A percentile compares a stretch with the other conserved stretches of the same genome.
Conservation (phyloP, 2,797 vertebrate species). For the Micropoecilia bifurca region DNA sequence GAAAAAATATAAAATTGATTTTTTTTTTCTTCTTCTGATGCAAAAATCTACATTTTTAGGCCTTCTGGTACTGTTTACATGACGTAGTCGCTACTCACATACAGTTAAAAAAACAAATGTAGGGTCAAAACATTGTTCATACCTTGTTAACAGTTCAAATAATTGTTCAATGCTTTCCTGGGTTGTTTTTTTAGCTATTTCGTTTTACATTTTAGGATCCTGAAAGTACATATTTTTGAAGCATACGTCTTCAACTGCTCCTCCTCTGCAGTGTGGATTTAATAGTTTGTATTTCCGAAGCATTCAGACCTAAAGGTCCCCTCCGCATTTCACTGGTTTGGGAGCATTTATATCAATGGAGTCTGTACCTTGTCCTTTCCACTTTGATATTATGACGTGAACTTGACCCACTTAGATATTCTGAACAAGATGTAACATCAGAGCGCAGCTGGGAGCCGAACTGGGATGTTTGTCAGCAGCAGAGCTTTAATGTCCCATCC, state of each 20-base stretch:
- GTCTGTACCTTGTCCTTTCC: slow-evolving; percentile 4
- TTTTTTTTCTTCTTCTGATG: neutral
- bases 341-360: slow-evolving; percentile 31
- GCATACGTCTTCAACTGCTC: neutral
- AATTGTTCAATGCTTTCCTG: slow-evolving; percentile 9
- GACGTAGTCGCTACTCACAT: neutral
- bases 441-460: slow-evolving; percentile 29
- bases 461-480: slow-evolving; percentile 22
- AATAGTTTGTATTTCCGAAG: slow-evolving; percentile 6
- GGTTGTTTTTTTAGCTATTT: slow-evolving; percentile 2
- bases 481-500: slow-evolving; percentile 3
- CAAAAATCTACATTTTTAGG: slow-evolving; percentile 9
- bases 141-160: neutral
- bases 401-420: slow-evolving; percentile 40
- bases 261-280: neutral
- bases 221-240: slow-evolving; percentile 8
- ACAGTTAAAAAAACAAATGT: neutral
- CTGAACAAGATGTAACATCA: neutral
- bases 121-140: neutral
- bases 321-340: neutral
- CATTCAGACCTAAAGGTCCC: slow-evolving; percentile 3
- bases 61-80: slow-evolving; percentile 5
- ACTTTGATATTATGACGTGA: slow-evolving; percentile 17
- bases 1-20: neutral
- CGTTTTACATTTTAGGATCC: slow-evolving; percentile 5